Conservation (phyloP, 1,140 invertebrate genomes). For the Tetragnatha versicolor region DNA sequence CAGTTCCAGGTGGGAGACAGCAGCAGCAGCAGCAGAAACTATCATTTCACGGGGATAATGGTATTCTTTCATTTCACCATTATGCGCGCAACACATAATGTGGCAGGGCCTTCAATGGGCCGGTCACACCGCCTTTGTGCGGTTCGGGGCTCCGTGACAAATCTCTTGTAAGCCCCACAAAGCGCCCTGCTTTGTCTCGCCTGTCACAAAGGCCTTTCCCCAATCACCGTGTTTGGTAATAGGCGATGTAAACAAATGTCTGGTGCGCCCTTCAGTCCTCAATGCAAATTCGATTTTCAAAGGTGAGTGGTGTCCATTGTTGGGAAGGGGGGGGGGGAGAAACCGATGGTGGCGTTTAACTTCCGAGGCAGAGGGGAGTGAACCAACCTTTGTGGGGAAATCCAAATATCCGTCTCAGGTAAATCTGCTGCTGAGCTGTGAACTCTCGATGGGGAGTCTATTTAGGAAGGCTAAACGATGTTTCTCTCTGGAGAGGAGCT, state of each 20-base stretch:
- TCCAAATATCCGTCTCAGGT: too few species aligned
- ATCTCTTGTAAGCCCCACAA: conserved; percentile 48
- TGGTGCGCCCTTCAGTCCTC: conserved; percentile 17
- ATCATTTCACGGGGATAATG: conserved; percentile 23
- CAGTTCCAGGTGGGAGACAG: conserved; percentile 12
- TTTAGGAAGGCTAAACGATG: too few species aligned
- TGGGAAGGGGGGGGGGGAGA: background rate
- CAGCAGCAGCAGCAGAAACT: background rate
- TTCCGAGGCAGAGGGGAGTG: too few species aligned
- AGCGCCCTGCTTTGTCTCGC: conserved; percentile 14
- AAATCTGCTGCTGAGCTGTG: too few species aligned
- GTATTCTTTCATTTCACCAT: conserved; percentile 44
- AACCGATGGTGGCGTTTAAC: background rate
- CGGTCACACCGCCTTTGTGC: conserved; percentile 42
- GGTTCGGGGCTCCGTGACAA: conserved; percentile 37
- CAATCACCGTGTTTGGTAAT: conserved; percentile 54
- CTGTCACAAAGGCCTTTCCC: conserved; percentile 9
- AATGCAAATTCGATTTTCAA: conserved; percentile 43
- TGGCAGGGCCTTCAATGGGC: conserved; percentile 43
- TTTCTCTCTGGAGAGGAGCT: too few species aligned
- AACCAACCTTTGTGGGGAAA: too few species aligned
- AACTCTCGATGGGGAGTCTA: too few species aligned
- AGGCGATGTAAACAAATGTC: conserved; percentile 56
- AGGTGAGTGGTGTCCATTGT: background rate
- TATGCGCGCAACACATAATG: conserved; percentile 50